A percentile compares a stretch with the other conserved stretches of the same genome.
Evolutionary conservation across 2,888 invertebrate species (phyloP).

Genomic region (Dromius quadrimaculatus): DNA sequence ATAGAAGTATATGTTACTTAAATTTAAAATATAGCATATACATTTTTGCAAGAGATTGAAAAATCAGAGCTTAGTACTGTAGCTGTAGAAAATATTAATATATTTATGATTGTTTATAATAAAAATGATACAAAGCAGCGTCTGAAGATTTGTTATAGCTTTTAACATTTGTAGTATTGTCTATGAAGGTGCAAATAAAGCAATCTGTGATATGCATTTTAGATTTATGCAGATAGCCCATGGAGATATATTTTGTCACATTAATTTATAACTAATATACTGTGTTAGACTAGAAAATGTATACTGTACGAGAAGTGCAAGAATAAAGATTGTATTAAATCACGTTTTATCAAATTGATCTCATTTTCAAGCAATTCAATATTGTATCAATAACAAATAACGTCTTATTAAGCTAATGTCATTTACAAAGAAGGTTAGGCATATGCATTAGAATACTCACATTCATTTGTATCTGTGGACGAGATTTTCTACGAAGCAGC

Average conservation of each 20-base stretch:
- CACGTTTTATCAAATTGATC: neutral
- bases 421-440: too few species aligned
- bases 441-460: too few species aligned
- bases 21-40: too few species aligned
- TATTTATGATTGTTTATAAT: conserved; percentile 28
- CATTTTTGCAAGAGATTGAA: too few species aligned
- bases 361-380: too few species aligned
- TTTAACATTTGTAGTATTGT: conserved; percentile 34
- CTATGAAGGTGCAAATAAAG: conserved; percentile 42
- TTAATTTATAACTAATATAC: conserved; percentile 44
- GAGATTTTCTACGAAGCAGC: too few species aligned
- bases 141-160: conserved; percentile 39
- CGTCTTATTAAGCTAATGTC: too few species aligned
- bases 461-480: too few species aligned
- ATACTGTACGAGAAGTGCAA: conserved; percentile 34
- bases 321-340: conserved; percentile 30
- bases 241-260: conserved; percentile 42
- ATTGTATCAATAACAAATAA: too few species aligned
- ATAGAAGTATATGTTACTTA: too few species aligned
- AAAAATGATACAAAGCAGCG: conserved; percentile 8
- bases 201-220: conserved; percentile 44
- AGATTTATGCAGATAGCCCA: conserved; percentile 34
- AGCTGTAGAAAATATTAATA: conserved; percentile 31
- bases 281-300: conserved; percentile 20
- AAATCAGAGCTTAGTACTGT: conserved; percentile 24